Conservation (phyloP, 2,888 invertebrate genomes). For the Embidobia sp. region DNA sequence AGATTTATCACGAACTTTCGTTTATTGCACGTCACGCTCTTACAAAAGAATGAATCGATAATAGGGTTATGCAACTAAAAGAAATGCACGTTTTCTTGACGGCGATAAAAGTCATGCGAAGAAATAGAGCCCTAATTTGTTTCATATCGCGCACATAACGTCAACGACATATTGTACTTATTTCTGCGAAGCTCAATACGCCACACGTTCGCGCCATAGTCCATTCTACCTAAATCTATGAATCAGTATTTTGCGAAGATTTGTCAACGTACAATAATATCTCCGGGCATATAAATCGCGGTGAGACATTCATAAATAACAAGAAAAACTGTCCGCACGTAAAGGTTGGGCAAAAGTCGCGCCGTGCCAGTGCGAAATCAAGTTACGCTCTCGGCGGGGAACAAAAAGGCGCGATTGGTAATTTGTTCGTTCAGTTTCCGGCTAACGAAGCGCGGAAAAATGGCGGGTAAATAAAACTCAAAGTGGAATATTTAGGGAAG, state of each 20-base stretch:
- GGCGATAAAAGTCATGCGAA: neutral
- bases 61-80: too few relatives aligned
- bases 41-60: too few relatives aligned
- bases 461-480: slow-evolving; percentile 13
- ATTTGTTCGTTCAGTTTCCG: too few relatives aligned
- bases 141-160: neutral
- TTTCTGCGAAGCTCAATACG: slow-evolving; percentile 11
- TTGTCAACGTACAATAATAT: slow-evolving; percentile 23
- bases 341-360: too few relatives aligned
- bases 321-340: too few relatives aligned
- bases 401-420: too few relatives aligned
- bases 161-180: slow-evolving; percentile 2
- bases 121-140: neutral
- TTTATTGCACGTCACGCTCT: too few relatives aligned
- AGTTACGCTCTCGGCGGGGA: too few relatives aligned
- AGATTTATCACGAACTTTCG: too few relatives aligned
- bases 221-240: slow-evolving; percentile 32
- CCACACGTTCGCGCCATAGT: too few relatives aligned
- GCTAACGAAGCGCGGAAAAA: too few relatives aligned
- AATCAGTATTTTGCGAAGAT: slow-evolving; percentile 29
- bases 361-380: too few relatives aligned
- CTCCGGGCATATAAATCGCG: slow-evolving; percentile 1
- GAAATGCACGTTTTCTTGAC: neutral
- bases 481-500: slow-evolving; percentile 14
- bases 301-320: slow-evolving; percentile 7